Evolutionary conservation across 2,113 vertebrate species (phyloP), one percentile per base, ranked within the genome.

Genomic region (Tinamus guttatus): DNA sequence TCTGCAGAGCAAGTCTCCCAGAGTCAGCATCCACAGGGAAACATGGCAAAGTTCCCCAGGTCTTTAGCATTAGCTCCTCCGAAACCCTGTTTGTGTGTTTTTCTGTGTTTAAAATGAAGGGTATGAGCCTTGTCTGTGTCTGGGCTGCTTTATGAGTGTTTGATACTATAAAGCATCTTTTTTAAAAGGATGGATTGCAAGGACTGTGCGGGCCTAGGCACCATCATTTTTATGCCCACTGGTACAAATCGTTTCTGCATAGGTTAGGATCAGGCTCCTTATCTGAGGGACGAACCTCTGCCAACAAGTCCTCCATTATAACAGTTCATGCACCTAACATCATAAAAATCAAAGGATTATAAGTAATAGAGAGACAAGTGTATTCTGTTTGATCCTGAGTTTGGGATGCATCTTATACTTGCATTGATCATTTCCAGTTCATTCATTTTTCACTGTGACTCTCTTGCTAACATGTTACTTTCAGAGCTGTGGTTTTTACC

Each of bases 401-500:
- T 22, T 86, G 45, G 20, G 24, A 91, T 82, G 70, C 11, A 60
- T 54, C 40, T 87, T 30, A 30, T 40, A 85, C 11, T 93, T 86
- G 27, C 64, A 87, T 52, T 62, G 71, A 75, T 96, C 40, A 70
- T 93, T 95, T 94, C 45, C 69, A 60, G 27, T 91, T 94, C 40
- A 84, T 68, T 84, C 67, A 30, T 27, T 96, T 92, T 92, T 86
- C 13, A 52, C 27, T 76, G 69, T 58, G 64, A 94, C 89, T 52
- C 15, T 89, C 22, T 87, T 80, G 49, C 38, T 95, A 62, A 83
- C 30, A 30, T 25, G 73, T 90, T 88, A 71, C 60, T 93, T 78
- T 88, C 52, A 91, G 87, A 96, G 8, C 36, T 85, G 49, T 34
- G 43, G 58, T 22, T 96, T 97, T 95, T 82, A 96, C 62, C 49